Conservation (phyloP, 2,113 vertebrate genomes). For the Erythrolamprus reginae region DNA sequence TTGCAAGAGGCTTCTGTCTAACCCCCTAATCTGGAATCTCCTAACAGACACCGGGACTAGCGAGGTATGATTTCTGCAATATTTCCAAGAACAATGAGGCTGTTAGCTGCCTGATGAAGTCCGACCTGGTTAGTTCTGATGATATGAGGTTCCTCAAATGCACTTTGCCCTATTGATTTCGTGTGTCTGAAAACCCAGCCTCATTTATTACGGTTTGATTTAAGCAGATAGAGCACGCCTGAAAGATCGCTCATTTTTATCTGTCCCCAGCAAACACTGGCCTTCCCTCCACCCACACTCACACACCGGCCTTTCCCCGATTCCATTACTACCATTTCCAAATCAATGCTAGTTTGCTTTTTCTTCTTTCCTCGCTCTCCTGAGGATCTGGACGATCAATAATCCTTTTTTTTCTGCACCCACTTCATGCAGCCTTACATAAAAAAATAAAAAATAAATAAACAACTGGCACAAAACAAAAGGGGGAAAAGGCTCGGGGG, state of each 20-base stretch:
- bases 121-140: conserved; percentile 12
- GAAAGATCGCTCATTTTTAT: conserved; percentile 36
- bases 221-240: conserved; percentile 26
- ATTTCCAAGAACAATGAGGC: background rate
- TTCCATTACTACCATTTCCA: conserved; percentile 37
- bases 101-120: conserved; percentile 7
- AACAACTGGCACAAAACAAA: background rate
- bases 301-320: too few relatives aligned
- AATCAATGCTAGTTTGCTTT: conserved; percentile 27
- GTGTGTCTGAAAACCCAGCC: conserved; percentile 24
- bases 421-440: background rate
- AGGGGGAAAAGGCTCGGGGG: background rate
- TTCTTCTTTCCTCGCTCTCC: conserved; percentile 11
- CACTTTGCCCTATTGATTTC: conserved; percentile 29
- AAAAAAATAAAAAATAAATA: background rate
- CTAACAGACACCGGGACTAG: too few relatives aligned
- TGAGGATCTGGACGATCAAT: background rate
- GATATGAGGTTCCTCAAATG: conserved; percentile 5
- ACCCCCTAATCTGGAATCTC: background rate
- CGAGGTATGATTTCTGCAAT: background rate
- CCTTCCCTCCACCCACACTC: background rate
- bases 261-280: conserved; percentile 6
- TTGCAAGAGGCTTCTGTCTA: background rate
- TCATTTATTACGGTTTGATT: conserved; percentile 45
- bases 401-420: conserved; percentile 10